Conservation (phyloP, 2,797 vertebrate genomes). For the Cryptoprocta ferox region DNA sequence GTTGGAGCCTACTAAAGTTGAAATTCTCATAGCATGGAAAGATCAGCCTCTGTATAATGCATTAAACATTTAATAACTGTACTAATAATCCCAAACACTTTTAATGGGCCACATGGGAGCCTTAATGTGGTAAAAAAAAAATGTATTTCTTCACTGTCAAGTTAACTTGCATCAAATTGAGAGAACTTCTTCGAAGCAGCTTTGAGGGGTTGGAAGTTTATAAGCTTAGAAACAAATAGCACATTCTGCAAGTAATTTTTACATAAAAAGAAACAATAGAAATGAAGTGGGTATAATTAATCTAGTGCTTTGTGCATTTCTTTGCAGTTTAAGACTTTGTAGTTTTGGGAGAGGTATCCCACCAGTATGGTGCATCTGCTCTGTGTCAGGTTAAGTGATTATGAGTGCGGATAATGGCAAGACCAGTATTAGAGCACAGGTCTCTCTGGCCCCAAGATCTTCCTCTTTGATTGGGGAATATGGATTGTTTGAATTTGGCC, state of each 20-base stretch:
- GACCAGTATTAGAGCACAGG: background rate
- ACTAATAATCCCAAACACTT: constrained; percentile 75
- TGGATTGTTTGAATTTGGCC: constrained; percentile 48
- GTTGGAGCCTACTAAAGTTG: constrained; percentile 62
- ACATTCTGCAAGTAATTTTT: constrained; percentile 46
- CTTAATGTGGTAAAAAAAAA: constrained; percentile 75
- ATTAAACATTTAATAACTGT: constrained; percentile 80
- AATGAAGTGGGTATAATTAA: background rate
- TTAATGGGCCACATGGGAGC: constrained; percentile 77
- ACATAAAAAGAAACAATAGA: constrained; percentile 48
- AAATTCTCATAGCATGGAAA: constrained; percentile 68
- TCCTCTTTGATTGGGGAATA: constrained; percentile 57
- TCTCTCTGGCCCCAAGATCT: constrained; percentile 20
- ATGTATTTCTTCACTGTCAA: constrained; percentile 72
- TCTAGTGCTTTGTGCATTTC: background rate
- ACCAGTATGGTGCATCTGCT: background rate
- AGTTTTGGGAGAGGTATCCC: background rate
- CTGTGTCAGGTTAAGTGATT: background rate
- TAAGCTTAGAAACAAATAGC: constrained; percentile 63
- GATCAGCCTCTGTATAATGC: constrained; percentile 71
- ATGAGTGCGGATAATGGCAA: background rate
- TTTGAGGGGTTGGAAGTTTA: constrained; percentile 56
- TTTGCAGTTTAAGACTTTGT: constrained; percentile 12
- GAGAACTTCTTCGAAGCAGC: constrained; percentile 70
- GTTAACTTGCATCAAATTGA: constrained; percentile 73